Conservation (phyloP, 2,797 vertebrate genomes). For the Lophura swinhoii region DNA sequence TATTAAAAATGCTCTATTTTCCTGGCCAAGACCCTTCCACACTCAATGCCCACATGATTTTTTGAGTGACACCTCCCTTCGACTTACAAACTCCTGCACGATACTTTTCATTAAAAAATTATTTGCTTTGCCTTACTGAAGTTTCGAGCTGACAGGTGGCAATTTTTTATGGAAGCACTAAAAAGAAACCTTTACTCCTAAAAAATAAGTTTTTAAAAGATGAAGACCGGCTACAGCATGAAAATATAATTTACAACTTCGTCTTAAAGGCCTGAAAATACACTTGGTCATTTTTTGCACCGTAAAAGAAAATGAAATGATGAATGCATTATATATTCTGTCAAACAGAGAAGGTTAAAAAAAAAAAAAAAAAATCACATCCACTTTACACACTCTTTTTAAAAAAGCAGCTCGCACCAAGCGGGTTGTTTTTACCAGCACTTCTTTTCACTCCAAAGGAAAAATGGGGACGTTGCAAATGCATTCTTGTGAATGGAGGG, state of each 20-base stretch:
- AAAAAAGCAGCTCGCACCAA: conserved; percentile 44
- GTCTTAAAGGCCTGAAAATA: conserved; percentile 67
- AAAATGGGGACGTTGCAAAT: conserved; percentile 45
- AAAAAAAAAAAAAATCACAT: not conserved
- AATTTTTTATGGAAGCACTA: conserved; percentile 71
- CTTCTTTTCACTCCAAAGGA: conserved; percentile 52
- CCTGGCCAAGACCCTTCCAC: conserved; percentile 42
- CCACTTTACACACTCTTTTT: conserved; percentile 44
- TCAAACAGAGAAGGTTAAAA: conserved; percentile 53
- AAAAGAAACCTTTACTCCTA: conserved; percentile 64
- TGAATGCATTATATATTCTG: conserved; percentile 59
- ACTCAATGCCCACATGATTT: conserved; percentile 27
- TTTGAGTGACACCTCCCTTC: conserved; percentile 64
- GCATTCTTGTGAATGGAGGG: conserved; percentile 63
- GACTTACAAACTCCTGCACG: conserved; percentile 58
- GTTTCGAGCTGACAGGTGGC: conserved; percentile 65
- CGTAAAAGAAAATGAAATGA: conserved; percentile 68
- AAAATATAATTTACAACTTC: conserved; percentile 75
- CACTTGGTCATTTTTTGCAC: conserved; percentile 62
- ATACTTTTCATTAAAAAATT: conserved; percentile 70
- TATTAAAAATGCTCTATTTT: conserved; percentile 56
- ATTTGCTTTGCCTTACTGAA: conserved; percentile 72
- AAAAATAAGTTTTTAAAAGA: conserved; percentile 70
- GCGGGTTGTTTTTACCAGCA: conserved; percentile 35
- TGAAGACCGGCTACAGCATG: conserved; percentile 59